Percentiles rank a stretch among this genome's conserved stretches.
Evolutionary conservation across 1,140 invertebrate species (phyloP).

Genomic region (Drosophila oshimai): DNA sequence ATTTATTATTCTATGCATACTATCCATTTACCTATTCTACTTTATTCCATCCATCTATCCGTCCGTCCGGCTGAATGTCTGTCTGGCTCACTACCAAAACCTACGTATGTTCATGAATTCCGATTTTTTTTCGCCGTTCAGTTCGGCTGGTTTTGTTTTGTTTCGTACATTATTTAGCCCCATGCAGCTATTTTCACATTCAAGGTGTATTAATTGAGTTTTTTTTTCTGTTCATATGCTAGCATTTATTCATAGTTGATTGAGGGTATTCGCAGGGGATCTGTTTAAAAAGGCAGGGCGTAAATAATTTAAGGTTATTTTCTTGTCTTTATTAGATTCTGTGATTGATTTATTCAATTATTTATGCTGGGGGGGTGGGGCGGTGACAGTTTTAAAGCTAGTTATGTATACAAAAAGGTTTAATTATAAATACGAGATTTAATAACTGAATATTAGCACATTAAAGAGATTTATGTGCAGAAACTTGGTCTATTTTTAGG

Average conservation of each 20-base stretch:
- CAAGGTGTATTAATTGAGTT: constrained; percentile 69
- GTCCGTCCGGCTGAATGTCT: constrained; percentile 3
- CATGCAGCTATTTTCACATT: constrained; percentile 58
- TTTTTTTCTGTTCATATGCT: constrained; percentile 35
- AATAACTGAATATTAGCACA: no score
- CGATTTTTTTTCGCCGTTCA: constrained; percentile 19
- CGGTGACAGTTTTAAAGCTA: background rate
- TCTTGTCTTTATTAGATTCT: constrained; percentile 30
- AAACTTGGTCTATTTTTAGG: background rate
- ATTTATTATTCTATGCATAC: constrained; percentile 79
- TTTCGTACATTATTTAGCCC: constrained; percentile 34
- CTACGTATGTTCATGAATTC: constrained; percentile 52
- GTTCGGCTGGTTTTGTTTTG: constrained; percentile 6
- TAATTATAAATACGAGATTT: no score
- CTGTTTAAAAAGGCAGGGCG: constrained; percentile 12
- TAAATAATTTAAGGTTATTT: constrained; percentile 42
- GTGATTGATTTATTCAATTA: constrained; percentile 42
- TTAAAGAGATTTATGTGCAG: background rate
- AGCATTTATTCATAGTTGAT: constrained; percentile 43
- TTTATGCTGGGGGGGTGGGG: background rate
- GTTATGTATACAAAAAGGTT: background rate
- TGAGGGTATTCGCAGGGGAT: constrained; percentile 21
- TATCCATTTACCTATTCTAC: constrained; percentile 63
- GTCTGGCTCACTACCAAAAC: constrained; percentile 43
- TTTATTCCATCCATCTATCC: constrained; percentile 25